Percentiles rank a stretch among this genome's conserved stretches.
Evolutionary conservation across 30 jellyfish, hydroid and myxozoan species (phyloP).

Genomic region (Aurelia sp.): DNA sequence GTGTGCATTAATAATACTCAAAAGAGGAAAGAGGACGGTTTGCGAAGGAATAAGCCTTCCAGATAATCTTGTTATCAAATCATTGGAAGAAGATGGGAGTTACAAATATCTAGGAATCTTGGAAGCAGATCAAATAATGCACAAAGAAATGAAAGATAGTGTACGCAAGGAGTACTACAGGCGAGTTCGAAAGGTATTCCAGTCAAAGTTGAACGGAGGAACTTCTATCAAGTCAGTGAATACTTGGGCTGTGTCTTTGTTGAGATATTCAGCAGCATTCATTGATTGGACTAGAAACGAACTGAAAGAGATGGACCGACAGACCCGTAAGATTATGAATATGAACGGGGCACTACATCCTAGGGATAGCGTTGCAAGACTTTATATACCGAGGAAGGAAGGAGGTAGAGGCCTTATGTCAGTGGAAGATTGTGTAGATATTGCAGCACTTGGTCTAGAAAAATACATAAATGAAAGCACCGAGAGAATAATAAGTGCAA

Average conservation of each 20-base stretch:
- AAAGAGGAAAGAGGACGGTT: conserved; percentile 13
- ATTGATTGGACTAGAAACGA: conserved; percentile 17
- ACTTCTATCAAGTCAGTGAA: conserved; percentile 15
- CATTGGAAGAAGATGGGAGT: neutral
- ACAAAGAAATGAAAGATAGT: conserved; percentile 20
- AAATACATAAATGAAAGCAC: neutral
- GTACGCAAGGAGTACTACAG: conserved; percentile 17
- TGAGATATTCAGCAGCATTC: conserved; percentile 31
- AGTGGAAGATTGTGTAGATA: too few relatives aligned
- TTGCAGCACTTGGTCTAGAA: too few relatives aligned
- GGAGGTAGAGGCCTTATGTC: too few relatives aligned
- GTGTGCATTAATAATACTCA: conserved; percentile 6
- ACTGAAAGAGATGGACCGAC: conserved; percentile 26
- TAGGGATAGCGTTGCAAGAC: too few relatives aligned
- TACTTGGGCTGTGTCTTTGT: conserved; percentile 26
- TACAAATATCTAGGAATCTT: too few relatives aligned
- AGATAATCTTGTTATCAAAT: conserved; percentile 20
- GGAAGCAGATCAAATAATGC: conserved; percentile 16
- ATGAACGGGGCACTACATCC: neutral
- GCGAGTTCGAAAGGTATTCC: conserved; percentile 11
- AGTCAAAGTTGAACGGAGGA: conserved; percentile 23
- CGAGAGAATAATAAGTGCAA: conserved; percentile 2
- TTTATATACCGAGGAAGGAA: too few relatives aligned
- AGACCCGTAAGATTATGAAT: conserved; percentile 8
- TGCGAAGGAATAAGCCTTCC: neutral